Evolutionary conservation across 2,113 vertebrate genomes (phyloP).

Genomic region (Carassius gibelio): DNA sequence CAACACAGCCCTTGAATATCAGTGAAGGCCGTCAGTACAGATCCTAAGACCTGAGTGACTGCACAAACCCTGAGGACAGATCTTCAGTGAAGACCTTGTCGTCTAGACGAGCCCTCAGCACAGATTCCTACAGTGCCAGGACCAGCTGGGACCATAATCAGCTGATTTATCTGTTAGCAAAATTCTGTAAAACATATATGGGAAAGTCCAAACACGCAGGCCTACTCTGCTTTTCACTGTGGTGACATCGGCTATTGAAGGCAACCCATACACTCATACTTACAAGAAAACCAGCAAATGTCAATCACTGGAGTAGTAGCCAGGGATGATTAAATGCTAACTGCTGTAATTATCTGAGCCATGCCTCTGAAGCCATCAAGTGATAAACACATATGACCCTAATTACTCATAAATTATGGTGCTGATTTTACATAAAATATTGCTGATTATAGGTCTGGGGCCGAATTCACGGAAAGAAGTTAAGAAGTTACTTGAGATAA

Average conservation of each 20-base stretch:
- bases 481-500: background rate
- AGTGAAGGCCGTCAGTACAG: too few species aligned
- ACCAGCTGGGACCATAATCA: background rate
- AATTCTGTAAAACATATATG: background rate
- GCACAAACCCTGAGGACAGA: background rate
- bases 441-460: constrained; percentile 24
- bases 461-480: background rate
- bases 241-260: constrained; percentile 5
- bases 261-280: constrained; percentile 25
- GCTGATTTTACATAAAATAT: constrained; percentile 23
- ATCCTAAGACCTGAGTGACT: too few species aligned
- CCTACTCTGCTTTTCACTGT: background rate
- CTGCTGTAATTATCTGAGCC: constrained; percentile 59
- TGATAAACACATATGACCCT: constrained; percentile 39
- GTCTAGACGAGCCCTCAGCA: background rate
- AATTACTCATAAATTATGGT: constrained; percentile 15
- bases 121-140: background rate
- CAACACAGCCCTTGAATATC: too few species aligned
- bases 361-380: constrained; percentile 36
- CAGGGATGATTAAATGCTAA: constrained; percentile 58
- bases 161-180: background rate
- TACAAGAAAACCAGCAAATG: constrained; percentile 52
- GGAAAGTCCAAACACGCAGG: background rate
- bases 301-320: constrained; percentile 65
- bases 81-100: background rate